A percentile compares a stretch with the other conserved stretches of the same genome.
phyloP scores from a whole-genome alignment of 2,113 vertebrate genomes.

The cattle (Bos taurus) region ARS-UCD2.0 NC_037354.1:9043501-9044000 shows the following conservation, averaged over 20 bases:
- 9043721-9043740: background rate
- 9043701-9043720: background rate
- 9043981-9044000: background rate
- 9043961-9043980: background rate
- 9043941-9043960: background rate
- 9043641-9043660: background rate
- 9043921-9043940: background rate
- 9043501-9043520: slow-evolving; percentile 64
- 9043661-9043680: background rate
- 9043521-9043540: slow-evolving; percentile 57
- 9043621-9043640: slow-evolving; percentile 13
- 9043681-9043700: background rate
- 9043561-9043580: slow-evolving; percentile 42
- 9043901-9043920: background rate
- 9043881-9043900: background rate
- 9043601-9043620: background rate
- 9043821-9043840: background rate
- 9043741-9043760: background rate
- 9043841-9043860: background rate
- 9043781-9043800: background rate
- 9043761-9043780: background rate
- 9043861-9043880: background rate
- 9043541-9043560: slow-evolving; percentile 50
- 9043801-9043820: background rate
- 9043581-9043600: slow-evolving; percentile 4